Evolutionary conservation across 2,797 vertebrate genomes (phyloP).

Genomic region (Loriculus beryllinus): DNA sequence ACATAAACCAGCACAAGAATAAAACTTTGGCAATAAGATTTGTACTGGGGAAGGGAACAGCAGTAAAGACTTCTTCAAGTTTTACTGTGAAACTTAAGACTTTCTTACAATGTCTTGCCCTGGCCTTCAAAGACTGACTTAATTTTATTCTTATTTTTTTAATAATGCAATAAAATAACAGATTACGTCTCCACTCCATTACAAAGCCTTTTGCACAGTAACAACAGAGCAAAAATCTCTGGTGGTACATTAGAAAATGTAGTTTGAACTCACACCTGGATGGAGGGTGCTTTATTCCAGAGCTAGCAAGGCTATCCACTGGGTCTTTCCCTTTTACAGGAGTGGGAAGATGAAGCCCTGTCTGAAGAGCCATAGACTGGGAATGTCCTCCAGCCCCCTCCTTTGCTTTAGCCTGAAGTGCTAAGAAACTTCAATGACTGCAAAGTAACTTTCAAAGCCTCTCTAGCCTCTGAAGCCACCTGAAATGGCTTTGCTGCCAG

Average conservation of each 20-base stretch:
- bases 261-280: constrained; percentile 35
- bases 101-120: neutral
- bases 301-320: neutral
- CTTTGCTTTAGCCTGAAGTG: neutral
- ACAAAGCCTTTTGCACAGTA: constrained; percentile 26
- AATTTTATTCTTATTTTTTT: constrained; percentile 14
- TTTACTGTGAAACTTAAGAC: neutral
- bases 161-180: constrained; percentile 39
- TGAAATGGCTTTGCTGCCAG: neutral
- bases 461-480: neutral
- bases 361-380: neutral
- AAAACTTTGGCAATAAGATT: neutral
- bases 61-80: neutral
- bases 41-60: neutral
- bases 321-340: neutral
- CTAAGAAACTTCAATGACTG: neutral
- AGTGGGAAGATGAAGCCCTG: neutral
- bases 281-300: neutral
- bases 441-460: neutral
- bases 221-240: neutral
- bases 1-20: neutral
- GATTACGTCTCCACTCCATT: constrained; percentile 14
- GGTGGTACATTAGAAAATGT: neutral
- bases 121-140: neutral
- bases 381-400: neutral